Base-by-base conservation (phyloP, 1,140 invertebrate species). In the Drosophila elegans region DNA sequence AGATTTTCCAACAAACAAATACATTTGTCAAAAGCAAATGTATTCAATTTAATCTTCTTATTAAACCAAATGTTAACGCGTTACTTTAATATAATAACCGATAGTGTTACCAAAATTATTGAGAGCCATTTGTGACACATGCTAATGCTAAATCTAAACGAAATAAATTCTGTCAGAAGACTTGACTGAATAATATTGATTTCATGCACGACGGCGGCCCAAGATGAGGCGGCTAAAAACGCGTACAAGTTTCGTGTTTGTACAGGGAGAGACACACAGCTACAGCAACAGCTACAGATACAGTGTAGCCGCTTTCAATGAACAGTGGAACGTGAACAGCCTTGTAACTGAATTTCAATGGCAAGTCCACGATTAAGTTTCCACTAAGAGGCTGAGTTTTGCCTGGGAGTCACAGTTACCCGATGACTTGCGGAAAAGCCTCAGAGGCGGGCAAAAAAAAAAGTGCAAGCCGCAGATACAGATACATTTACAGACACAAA, bases 311-410 rank as follows among this genome's bases (percentile, higher is more conserved):
- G 76, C 78, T 81, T 84, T 84, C 81, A 86, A 85, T 86, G 80
- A 82, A 79, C 62, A 62, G 60, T 62, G 72, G 77, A 81, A 82
- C 83, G 83, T 90, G 75, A 67, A 57, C 76, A 90, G 90, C 90
- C 90, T 91, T 91, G 90, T 90, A 91, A 91, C 77, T 91, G 76
- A 83, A 89, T 89, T 91, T 91, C 90, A 91, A 91, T 91, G 90
- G 90, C 90, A 91, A 84, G 85, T 83, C 85, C 90, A 91, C 82
- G 90, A 73, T 82, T 90, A 85, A 77, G 77, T 88, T 86, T 86
- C 73, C 83, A 75, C 73, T 54, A 74, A 38, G 44, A 42, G 36
- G 73, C 80, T 49, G 82, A 88, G 83, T 68, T 86, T 71, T 34
- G 72, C 67, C 72, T 60, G 53, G 42, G 76, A 74, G 77, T 68